A percentile compares a stretch with the other conserved stretches of the same genome.
Conservation (phyloP, 2,888 invertebrate genomes). For the Lasioglossum morio region DNA sequence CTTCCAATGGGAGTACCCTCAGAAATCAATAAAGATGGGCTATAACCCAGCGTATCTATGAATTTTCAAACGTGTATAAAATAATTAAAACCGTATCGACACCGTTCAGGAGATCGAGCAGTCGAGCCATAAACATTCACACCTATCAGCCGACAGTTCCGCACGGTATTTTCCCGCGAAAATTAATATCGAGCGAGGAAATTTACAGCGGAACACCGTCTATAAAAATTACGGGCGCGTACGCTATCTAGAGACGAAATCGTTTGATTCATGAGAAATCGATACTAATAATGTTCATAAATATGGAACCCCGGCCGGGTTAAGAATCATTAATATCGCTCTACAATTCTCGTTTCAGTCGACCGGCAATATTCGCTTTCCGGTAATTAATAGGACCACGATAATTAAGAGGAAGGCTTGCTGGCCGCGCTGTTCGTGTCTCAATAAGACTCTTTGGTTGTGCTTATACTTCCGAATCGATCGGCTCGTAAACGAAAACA, state of each 20-base stretch:
- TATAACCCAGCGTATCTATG: not conserved
- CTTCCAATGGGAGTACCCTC: no score
- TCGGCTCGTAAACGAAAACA: constrained; percentile 3
- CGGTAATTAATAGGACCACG: constrained; percentile 51
- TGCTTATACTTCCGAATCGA: constrained; percentile 34
- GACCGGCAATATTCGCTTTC: constrained; percentile 27
- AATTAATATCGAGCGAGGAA: constrained; percentile 32
- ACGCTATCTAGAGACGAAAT: constrained; percentile 18
- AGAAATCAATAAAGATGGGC: not conserved
- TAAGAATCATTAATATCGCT: constrained; percentile 45
- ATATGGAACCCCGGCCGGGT: constrained; percentile 33
- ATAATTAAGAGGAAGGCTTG: constrained; percentile 47
- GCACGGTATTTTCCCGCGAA: not conserved
- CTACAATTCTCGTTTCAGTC: constrained; percentile 38
- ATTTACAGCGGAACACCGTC: constrained; percentile 26
- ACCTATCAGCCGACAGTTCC: constrained; percentile 24
- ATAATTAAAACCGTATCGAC: constrained; percentile 22
- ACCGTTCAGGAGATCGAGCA: not conserved
- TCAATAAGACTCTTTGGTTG: constrained; percentile 11
- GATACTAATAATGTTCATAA: constrained; percentile 41
- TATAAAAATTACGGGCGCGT: constrained; percentile 39
- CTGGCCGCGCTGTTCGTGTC: constrained; percentile 23
- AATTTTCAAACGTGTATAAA: not conserved
- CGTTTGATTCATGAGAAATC: constrained; percentile 43
- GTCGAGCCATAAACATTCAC: constrained; percentile 30